Evolutionary conservation across 2,797 vertebrate species (phyloP).

Genomic region (Garrulus glandarius): DNA sequence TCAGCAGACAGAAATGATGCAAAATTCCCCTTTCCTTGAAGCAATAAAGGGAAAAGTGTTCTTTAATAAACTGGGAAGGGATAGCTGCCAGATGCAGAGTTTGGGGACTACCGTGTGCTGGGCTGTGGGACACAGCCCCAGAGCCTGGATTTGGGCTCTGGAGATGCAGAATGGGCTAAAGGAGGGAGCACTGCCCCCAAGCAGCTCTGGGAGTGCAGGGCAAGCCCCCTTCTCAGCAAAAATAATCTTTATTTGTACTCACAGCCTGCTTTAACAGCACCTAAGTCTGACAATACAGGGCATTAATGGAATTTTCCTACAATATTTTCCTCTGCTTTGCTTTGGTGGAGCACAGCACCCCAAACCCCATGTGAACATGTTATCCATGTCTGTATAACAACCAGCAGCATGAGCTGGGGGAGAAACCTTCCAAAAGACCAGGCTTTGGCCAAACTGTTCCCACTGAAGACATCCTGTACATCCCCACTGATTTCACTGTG

Average conservation of each 20-base stretch:
- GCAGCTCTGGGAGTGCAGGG: background rate
- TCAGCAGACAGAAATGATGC: background rate
- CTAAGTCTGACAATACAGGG: accelerated
- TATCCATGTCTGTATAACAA: background rate
- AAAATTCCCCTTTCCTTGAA: conserved; percentile 6
- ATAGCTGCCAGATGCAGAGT: background rate
- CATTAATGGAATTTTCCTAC: too few species aligned
- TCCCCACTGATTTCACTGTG: background rate
- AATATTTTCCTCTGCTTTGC: background rate
- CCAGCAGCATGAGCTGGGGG: background rate
- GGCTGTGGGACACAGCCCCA: background rate
- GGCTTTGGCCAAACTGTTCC: background rate
- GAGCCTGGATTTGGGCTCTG: background rate
- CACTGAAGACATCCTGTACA: background rate
- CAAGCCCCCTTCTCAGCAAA: background rate
- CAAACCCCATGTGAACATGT: accelerated
- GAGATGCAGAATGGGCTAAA: background rate
- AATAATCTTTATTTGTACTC: background rate
- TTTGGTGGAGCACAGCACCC: too few species aligned
- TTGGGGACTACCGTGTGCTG: background rate
- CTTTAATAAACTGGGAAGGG: background rate
- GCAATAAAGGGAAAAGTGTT: conserved; percentile 15
- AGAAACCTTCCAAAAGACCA: background rate
- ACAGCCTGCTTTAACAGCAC: background rate
- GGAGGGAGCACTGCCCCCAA: background rate